Evolutionary conservation across 2,113 vertebrate genomes (phyloP).

Genomic region (Bambusicola thoracicus): DNA sequence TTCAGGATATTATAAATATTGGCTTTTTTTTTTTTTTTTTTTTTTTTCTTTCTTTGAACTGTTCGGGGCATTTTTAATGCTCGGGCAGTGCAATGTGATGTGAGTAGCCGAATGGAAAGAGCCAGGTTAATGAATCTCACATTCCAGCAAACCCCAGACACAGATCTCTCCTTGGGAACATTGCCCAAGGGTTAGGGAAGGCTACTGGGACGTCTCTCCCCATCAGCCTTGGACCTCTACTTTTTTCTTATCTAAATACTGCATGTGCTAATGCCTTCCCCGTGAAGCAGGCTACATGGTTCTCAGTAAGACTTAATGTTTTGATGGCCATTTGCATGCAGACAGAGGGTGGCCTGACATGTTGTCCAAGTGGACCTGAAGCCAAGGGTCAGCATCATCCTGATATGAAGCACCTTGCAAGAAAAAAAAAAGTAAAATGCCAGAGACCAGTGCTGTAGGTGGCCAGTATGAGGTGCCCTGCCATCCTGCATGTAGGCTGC

Average conservation of each 20-base stretch:
- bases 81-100: neutral
- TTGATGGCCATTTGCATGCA: neutral
- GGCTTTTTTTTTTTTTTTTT: neutral
- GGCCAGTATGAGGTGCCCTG: neutral
- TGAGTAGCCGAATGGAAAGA: neutral
- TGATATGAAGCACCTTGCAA: neutral
- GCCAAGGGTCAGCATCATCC: neutral
- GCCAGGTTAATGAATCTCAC: neutral
- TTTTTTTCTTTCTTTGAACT: neutral
- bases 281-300: neutral
- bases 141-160: neutral
- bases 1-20: conserved; percentile 45
- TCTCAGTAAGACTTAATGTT: neutral
- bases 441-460: neutral
- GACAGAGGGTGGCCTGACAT: neutral
- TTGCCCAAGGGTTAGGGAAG: neutral
- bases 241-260: neutral
- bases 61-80: neutral
- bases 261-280: neutral
- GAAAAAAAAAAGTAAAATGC: neutral
- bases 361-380: neutral
- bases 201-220: neutral
- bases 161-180: rapidly evolving
- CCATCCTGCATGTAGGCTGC: neutral
- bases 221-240: neutral